Base-by-base conservation (phyloP, 2,113 vertebrate genomes). In the Morphnarchus princeps region DNA sequence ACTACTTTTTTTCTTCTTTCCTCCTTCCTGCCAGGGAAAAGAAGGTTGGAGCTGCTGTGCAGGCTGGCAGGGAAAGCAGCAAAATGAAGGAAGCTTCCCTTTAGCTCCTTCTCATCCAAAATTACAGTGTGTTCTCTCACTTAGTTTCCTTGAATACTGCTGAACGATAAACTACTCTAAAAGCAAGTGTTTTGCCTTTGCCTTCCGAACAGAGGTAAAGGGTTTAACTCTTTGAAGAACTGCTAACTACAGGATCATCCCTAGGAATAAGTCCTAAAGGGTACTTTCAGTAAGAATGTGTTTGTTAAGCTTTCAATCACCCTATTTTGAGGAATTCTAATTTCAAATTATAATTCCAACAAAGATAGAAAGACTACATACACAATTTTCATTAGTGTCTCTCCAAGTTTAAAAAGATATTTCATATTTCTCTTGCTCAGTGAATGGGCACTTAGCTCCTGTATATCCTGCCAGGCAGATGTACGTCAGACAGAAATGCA, bases 11-110 rank as follows among this genome's bases (percentile, higher is more conserved):
- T 88, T 52, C 5, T 13, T 73, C 71, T 36, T 79, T 90, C 62
- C 81, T 94, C 54, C 78, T 90, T 95, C 78, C 62, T 93, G 90
- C 38, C 91, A 91, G 54, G 20, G 54, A 87, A 87, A 87, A 71
- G 55, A 63, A 82, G 43, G 67, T 74, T 83, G 55, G 73, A 95
- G 36, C 16, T 71, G 52, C 66, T 76, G 25, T 15, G 36, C 40
- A 78, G 61, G 49, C 57, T 87, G 81, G 47, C 61, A 93, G 38
- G 17, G 20, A 87, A 77, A 77, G 36, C 26, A 50, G 54, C 54
- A 86, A 87, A 91, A 71, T 31, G 49, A 91, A 87, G 76, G 91
- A 87, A 82, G 66, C n/a, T 83, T 93, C 82, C 73, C 54, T 76
- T 62, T 72, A 86, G 70, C 70, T 83, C 65, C 72, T 78, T 86